A percentile compares a stretch with the other conserved stretches of the same genome.
These are phyloP conservation scores for Cistogaster globosa DNA, from an alignment of 2,888 invertebrate species.

Conservation along the genomic window DNA sequence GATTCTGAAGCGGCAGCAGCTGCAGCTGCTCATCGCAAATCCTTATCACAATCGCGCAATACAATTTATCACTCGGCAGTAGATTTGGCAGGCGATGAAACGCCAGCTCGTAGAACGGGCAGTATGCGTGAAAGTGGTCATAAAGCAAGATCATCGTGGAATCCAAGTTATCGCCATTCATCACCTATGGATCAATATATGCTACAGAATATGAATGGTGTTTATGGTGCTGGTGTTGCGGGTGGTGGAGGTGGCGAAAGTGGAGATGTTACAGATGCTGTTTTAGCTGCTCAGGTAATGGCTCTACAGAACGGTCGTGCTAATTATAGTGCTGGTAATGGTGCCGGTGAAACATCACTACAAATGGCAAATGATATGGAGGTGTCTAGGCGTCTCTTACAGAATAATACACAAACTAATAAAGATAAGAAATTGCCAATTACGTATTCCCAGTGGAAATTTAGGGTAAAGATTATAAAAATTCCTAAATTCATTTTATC, in stretches of 20 bases:
- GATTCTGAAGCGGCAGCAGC: constrained; percentile 82
- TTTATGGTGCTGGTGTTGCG: constrained; percentile 53
- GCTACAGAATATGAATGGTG: constrained; percentile 69
- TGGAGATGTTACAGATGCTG: constrained; percentile 77
- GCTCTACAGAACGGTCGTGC: constrained; percentile 77
- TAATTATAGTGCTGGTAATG: constrained; percentile 64
- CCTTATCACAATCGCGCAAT: constrained; percentile 84
- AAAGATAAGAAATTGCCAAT: constrained; percentile 84
- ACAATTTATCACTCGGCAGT: constrained; percentile 86
- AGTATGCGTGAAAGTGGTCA: constrained; percentile 76
- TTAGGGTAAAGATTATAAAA: constrained; percentile 84
- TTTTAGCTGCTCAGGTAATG: constrained; percentile 77
- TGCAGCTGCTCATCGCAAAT: constrained; percentile 82
- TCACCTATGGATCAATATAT: constrained; percentile 81
- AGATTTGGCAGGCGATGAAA: constrained; percentile 83
- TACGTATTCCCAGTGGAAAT: constrained; percentile 86
- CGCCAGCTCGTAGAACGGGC: constrained; percentile 76
- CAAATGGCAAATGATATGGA: constrained; percentile 80
- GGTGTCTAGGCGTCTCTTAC: constrained; percentile 84
- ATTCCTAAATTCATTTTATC: constrained; percentile 8
- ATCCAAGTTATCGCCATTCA: constrained; percentile 79
- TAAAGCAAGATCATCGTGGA: constrained; percentile 71
- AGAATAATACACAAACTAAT: constrained; percentile 82
- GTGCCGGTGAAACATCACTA: constrained; percentile 70
- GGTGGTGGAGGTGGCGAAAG: constrained; percentile 72